These are phyloP conservation scores for Numenius phaeopus DNA, from an alignment of 2,797 vertebrate genomes.

Conservation along the genomic window DNA sequence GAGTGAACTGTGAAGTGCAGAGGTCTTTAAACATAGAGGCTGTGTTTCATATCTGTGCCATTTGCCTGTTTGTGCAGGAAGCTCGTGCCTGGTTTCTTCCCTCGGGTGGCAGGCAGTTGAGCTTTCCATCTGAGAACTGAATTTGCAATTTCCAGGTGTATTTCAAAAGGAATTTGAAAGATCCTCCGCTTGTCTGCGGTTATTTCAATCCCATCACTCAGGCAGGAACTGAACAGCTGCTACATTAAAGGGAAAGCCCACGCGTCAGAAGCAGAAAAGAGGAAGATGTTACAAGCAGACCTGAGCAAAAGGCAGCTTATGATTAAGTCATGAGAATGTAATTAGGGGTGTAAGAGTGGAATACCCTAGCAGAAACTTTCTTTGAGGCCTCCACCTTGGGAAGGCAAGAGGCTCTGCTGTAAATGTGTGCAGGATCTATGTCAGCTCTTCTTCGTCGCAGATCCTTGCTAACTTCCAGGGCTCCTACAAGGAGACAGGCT, in stretches of 20 bases:
- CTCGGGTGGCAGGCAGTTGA: not conserved
- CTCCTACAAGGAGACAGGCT: not conserved
- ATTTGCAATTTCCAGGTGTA: constrained; percentile 50
- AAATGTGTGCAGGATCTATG: not conserved
- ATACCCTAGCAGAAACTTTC: constrained; percentile 36
- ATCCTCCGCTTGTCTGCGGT: constrained; percentile 21
- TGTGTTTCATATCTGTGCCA: not conserved
- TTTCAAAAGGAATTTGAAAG: constrained; percentile 67
- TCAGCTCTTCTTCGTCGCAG: not conserved
- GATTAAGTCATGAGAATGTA: constrained; percentile 73
- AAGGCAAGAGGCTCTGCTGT: not conserved
- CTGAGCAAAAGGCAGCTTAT: constrained; percentile 64
- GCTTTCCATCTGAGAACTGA: not conserved
- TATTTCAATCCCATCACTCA: constrained; percentile 54
- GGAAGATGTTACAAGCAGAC: constrained; percentile 69
- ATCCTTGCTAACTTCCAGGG: not conserved
- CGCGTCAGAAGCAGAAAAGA: constrained; percentile 6
- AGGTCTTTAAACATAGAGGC: not conserved
- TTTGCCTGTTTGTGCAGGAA: not conserved
- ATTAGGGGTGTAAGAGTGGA: constrained; percentile 64
- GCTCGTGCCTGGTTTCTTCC: not conserved
- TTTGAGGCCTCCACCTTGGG: constrained; percentile 6
- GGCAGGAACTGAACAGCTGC: constrained; percentile 56
- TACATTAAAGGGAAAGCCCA: constrained; percentile 66
- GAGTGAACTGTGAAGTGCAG: not conserved